Base-by-base conservation (phyloP, 2,888 invertebrate species). In the Eupithecia subfuscata region DNA sequence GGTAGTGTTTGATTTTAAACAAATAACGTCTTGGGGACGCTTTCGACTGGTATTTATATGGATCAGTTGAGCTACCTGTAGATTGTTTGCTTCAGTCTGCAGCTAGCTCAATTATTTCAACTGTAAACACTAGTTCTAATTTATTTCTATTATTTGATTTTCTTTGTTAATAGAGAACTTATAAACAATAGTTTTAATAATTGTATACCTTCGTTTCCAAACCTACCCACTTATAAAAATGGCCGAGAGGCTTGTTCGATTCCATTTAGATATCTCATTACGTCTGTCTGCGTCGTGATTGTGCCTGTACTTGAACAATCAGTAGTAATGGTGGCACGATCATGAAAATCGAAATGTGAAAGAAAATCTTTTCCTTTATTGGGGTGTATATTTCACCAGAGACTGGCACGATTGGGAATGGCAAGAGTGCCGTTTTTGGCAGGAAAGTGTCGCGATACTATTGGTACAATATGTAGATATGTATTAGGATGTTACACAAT, bases 341-440 rank as follows among this genome's bases (percentile, higher is more conserved):
- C 65, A 64, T 64, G 63, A 60, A 48, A 69, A 63, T 65, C 65
- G 40, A 65, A 69, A 69, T 34, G 65, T 52, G 67, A 37, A 48
- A 16, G 37, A 63, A 69, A 75, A 69, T 68, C 16, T 69, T 72
- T 72, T 43, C 69, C n/a, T 67, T 70, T 72, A 72, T 72, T 60
- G 60, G 25, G 25, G 22, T 12, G 60, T 25, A 60, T 60, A 60
- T 60, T 60, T 60, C 25, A 22, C 60, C 25, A 60, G 60, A 25
- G 22, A 60, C 25, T 45, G 70, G 43, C 30, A 37, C 45, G 45
- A 67, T 75, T 70, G 65, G 45, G 65, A 34, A 30, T 73, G 70
- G 65, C 65, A 56, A 40, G 63, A 45, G 18, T 60, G 43, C 16
- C 30, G 48, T 30, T 67, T 75, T 63, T 60, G 52, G 22, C 65